A percentile compares a stretch with the other conserved stretches of the same genome.
phyloP scores from a whole-genome alignment of 2,888 invertebrate genomes.

The Pollenia amentaria region DNA sequence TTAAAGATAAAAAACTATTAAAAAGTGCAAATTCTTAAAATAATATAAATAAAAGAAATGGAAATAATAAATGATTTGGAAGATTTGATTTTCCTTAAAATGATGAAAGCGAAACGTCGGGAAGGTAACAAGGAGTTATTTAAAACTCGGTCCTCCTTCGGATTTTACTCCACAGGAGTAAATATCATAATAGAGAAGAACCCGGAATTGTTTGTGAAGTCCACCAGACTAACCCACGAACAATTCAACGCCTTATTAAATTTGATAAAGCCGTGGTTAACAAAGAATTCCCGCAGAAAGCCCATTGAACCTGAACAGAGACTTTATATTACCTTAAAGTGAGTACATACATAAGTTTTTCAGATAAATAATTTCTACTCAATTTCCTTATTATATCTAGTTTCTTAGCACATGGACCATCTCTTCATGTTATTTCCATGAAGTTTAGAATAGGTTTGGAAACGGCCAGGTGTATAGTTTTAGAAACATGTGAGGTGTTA shows the following conservation, averaged over 20 bases:
- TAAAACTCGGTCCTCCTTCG: constrained; percentile 5
- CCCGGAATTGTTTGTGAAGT: constrained; percentile 20
- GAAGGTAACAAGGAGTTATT: constrained; percentile 25
- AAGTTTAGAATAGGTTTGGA: no score
- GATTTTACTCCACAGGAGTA: constrained; percentile 26
- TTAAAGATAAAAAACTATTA: not conserved
- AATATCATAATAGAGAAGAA: constrained; percentile 22
- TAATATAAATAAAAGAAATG: not conserved
- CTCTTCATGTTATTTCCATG: no score
- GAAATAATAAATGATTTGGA: constrained; percentile 3
- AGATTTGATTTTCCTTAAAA: not conserved
- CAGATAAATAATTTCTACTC: no score
- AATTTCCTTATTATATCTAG: no score
- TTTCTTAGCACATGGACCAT: no score
- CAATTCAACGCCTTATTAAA: constrained; percentile 4
- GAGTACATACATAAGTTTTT: no score
- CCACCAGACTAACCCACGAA: not conserved
- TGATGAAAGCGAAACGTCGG: not conserved
- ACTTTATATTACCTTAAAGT: no score
- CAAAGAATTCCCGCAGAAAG: not conserved
- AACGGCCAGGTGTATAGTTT: not conserved
- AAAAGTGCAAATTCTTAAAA: constrained; percentile 13
- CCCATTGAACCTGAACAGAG: no score
- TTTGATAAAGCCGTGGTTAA: constrained; percentile 1
- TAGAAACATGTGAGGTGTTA: constrained; percentile 3